Conservation (phyloP, 2,113 vertebrate genomes). For the Nasalis larvatus region DNA sequence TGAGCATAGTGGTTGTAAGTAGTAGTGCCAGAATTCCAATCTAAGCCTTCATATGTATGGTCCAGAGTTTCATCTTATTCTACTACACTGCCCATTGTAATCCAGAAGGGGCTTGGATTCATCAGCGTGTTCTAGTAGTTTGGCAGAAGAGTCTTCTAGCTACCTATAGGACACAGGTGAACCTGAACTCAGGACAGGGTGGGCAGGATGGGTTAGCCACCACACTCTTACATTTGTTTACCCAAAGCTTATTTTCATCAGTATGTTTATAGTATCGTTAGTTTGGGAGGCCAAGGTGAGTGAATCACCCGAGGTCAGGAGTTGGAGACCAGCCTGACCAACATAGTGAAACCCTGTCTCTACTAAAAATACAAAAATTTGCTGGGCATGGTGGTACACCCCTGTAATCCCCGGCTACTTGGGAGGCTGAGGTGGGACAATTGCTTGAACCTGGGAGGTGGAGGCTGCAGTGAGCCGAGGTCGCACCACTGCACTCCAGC, state of each 20-base stretch:
- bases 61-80: neutral
- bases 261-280: neutral
- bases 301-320: too few relatives aligned
- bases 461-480: too few relatives aligned
- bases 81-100: neutral
- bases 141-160: neutral
- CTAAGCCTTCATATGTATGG: neutral
- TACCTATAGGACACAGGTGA: neutral
- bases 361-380: too few relatives aligned
- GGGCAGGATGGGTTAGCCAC: neutral
- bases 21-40: neutral
- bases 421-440: too few relatives aligned
- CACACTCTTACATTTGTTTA: neutral
- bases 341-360: too few relatives aligned
- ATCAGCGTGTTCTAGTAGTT: neutral
- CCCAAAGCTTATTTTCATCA: neutral
- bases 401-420: too few relatives aligned
- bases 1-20: neutral
- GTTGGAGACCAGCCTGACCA: too few relatives aligned
- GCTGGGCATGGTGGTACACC: too few relatives aligned
- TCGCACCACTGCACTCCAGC: too few relatives aligned
- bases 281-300: too few relatives aligned
- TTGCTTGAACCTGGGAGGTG: too few relatives aligned
- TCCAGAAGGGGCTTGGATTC: neutral
- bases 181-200: neutral